Percentiles rank a stretch among this genome's conserved stretches.
Conservation (phyloP, 2,797 vertebrate genomes). For the Decapterus maruadsi region DNA sequence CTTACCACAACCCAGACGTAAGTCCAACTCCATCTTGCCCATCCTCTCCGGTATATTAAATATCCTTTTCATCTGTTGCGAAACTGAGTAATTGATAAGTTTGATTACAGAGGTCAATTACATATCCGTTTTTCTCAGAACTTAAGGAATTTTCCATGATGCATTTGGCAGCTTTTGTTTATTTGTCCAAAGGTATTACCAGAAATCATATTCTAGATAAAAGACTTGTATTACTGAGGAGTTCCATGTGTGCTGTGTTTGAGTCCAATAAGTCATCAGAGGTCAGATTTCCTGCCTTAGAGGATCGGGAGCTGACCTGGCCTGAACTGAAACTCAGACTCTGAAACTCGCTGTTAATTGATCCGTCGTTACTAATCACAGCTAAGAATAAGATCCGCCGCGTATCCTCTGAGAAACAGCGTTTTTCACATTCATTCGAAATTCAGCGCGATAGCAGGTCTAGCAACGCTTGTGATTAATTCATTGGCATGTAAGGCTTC, state of each 20-base stretch:
- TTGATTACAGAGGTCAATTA: conserved; percentile 29
- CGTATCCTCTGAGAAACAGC: conserved; percentile 36
- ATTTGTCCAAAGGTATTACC: conserved; percentile 8
- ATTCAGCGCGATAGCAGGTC: conserved; percentile 48
- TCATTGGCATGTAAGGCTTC: conserved; percentile 68
- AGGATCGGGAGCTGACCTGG: neutral
- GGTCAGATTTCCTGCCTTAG: conserved; percentile 16
- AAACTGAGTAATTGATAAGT: conserved; percentile 20
- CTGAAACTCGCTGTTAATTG: neutral
- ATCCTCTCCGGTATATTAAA: conserved; percentile 22
- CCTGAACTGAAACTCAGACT: neutral
- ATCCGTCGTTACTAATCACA: conserved; percentile 7
- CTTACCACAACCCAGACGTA: conserved; percentile 57
- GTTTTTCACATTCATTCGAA: conserved; percentile 34
- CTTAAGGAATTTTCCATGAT: conserved; percentile 1
- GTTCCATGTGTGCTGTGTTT: conserved; percentile 19
- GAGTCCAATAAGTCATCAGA: conserved; percentile 16
- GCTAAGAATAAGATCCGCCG: conserved; percentile 10
- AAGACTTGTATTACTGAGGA: neutral
- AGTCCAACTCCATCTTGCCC: conserved; percentile 44
- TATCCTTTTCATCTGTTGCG: conserved; percentile 16
- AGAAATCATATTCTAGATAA: conserved; percentile 19
- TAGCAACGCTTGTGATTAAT: conserved; percentile 60
- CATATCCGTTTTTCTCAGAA: conserved; percentile 8
- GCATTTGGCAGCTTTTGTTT: conserved; percentile 17